These are phyloP conservation scores for Heteronetta atricapilla DNA, from an alignment of 2,113 vertebrate genomes.

Conservation along the genomic window DNA sequence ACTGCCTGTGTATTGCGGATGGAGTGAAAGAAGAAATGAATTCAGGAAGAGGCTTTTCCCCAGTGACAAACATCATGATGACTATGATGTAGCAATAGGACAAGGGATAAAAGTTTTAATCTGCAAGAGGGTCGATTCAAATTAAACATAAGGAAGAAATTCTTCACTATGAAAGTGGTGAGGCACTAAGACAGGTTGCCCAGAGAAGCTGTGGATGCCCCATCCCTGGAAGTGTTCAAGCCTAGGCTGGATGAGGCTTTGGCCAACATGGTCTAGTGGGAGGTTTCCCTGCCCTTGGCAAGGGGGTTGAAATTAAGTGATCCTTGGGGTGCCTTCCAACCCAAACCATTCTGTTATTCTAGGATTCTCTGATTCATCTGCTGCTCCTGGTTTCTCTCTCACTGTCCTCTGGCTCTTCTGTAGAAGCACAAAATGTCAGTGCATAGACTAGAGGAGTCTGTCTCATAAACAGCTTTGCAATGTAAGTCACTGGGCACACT, in stretches of 20 bases:
- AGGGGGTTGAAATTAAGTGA: not conserved
- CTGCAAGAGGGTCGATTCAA: not conserved
- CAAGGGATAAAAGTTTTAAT: not conserved
- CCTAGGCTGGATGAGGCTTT: not conserved
- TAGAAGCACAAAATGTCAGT: not conserved
- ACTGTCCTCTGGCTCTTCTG: not conserved
- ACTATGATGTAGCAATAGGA: not conserved
- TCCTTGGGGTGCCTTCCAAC: not conserved
- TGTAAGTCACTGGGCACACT: not conserved
- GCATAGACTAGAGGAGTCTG: not conserved
- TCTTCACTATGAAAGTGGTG: not conserved
- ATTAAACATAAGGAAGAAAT: not conserved
- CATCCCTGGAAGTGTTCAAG: not conserved
- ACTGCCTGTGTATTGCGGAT: rapidly evolving
- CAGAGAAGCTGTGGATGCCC: not conserved
- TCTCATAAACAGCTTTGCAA: not conserved
- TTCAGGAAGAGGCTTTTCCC: not conserved
- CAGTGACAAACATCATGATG: not conserved
- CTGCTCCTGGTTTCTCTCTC: not conserved
- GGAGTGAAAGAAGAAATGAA: not conserved
- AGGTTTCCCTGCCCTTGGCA: not conserved
- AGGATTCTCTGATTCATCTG: not conserved
- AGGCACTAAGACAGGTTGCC: not conserved
- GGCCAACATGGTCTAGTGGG: not conserved
- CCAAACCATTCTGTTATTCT: not conserved